These are phyloP conservation scores for Andrena flavipes DNA, from an alignment of 2,888 invertebrate genomes.

Conservation along the genomic window DNA sequence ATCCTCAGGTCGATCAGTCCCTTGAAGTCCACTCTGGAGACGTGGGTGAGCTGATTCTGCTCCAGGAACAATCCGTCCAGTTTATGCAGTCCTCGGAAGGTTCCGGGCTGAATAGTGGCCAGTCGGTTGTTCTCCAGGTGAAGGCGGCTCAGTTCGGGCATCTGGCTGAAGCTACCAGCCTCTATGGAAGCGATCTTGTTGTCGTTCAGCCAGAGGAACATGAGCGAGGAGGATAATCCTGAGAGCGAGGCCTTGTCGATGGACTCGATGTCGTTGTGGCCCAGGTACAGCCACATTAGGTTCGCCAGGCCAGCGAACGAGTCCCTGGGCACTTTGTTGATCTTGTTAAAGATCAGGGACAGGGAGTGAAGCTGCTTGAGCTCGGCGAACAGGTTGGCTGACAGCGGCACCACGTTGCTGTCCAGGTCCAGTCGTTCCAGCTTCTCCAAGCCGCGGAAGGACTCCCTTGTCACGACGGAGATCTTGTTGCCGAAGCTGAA, in stretches of 20 bases:
- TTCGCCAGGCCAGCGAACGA: conserved; percentile 82
- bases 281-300: conserved; percentile 83
- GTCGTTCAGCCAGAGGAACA: conserved; percentile 81
- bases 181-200: conserved; percentile 82
- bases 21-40: conserved; percentile 83
- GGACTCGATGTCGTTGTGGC: conserved; percentile 80
- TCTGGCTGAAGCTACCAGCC: conserved; percentile 80
- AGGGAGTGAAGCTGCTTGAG: conserved; percentile 81
- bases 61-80: conserved; percentile 82
- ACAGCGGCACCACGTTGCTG: conserved; percentile 68
- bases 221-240: conserved; percentile 42
- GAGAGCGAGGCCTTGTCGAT: conserved; percentile 74
- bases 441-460: conserved; percentile 60
- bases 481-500: conserved; percentile 63
- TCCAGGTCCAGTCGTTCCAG: conserved; percentile 61
- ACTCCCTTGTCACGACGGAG: conserved; percentile 52
- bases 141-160: conserved; percentile 79
- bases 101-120: conserved; percentile 78
- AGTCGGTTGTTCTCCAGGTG: conserved; percentile 84
- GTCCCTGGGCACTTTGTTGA: conserved; percentile 81
- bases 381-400: conserved; percentile 81
- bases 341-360: conserved; percentile 81
- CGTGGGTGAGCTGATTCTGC: conserved; percentile 81
- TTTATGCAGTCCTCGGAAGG: conserved; percentile 76
- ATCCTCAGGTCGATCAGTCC: conserved; percentile 80